Evolutionary conservation across 2,113 vertebrate genomes (phyloP), one percentile per base, ranked within the genome.

Genomic region (Chaetodon auriga): DNA sequence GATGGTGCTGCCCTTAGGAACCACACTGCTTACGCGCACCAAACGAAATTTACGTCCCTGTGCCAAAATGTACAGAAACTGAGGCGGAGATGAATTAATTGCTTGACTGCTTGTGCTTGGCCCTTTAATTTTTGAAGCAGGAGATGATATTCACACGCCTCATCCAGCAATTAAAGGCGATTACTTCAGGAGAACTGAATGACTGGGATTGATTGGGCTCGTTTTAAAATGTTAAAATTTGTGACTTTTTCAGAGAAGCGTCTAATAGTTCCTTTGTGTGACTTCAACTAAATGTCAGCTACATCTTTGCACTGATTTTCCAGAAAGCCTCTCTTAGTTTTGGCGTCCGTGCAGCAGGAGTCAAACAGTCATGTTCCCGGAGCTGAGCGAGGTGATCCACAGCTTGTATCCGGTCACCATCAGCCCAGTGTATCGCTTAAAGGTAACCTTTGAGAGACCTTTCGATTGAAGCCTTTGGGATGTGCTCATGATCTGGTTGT

Each of bases 401-500:
- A 63, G 7, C 19, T 74, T 38, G 36, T 57, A 46, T n/a, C 43
- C 16, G 16, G 30, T 76, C 4, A 0, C 18, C 30, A 63, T 78
- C 69, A 53, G 41, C 65, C 23, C 60, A 30, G 1, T 5, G 54
- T 69, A 13, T 78, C 48, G 43, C 18, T 53, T 30, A 16, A 68
- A 5, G 61, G 43, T 73, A 62, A 86, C 84, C 48, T 73, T 64
- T 78, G 43, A 35, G 25, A 65, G 49, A 74, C 73, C 72, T 83
- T 88, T 81, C 60, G 43, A 85, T 43, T 75, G 64, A 68, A 72
- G 73, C 76, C 68, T 80, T 45, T 53, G 89, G 81, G 76, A 75
- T 45, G 43, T 38, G 55, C 73, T 84, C 58, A 38, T 15, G 62
- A 82, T 62, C 82, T 81, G 48, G 69, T 70, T 72, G 81, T 30